A percentile compares a stretch with the other conserved stretches of the same genome.
These are phyloP conservation scores for Brenthis ino DNA, from an alignment of 2,888 invertebrate species.

Conservation along the genomic window DNA sequence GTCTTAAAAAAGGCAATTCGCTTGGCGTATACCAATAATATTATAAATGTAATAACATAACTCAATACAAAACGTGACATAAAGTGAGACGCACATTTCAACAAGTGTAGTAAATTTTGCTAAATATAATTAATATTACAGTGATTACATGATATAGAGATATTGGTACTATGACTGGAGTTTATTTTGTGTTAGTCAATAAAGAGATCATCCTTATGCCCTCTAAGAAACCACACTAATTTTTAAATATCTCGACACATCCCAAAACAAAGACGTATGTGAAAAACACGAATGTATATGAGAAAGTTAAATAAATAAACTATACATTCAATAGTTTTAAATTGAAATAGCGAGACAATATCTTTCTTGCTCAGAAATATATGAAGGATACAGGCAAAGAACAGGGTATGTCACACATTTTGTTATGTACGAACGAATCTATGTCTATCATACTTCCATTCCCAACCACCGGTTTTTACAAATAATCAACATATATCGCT, in stretches of 20 bases:
- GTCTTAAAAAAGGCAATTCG: neutral
- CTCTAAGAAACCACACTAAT: neutral
- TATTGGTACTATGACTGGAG: slow-evolving; percentile 23
- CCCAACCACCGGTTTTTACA: too few relatives aligned
- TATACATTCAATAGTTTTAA: too few relatives aligned
- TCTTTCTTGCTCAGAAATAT: too few relatives aligned
- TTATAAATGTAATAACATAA: neutral
- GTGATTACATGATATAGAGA: slow-evolving; percentile 10
- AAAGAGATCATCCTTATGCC: slow-evolving; percentile 6
- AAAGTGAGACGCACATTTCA: slow-evolving; percentile 17
- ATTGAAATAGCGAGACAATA: too few relatives aligned
- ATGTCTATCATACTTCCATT: too few relatives aligned
- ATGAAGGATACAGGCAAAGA: too few relatives aligned
- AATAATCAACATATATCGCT: too few relatives aligned
- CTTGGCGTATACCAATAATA: neutral
- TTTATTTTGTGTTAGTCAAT: neutral
- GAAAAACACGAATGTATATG: neutral
- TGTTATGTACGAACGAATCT: too few relatives aligned
- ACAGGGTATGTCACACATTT: too few relatives aligned
- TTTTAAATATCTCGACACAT: neutral
- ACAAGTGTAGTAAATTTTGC: slow-evolving; percentile 29
- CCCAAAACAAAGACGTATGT: slow-evolving; percentile 11
- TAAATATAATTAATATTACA: slow-evolving; percentile 15
- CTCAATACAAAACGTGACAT: slow-evolving; percentile 17
- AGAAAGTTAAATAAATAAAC: neutral